phyloP scores from a whole-genome alignment of 2,888 invertebrate genomes.

The Ophion obscuratus region DNA sequence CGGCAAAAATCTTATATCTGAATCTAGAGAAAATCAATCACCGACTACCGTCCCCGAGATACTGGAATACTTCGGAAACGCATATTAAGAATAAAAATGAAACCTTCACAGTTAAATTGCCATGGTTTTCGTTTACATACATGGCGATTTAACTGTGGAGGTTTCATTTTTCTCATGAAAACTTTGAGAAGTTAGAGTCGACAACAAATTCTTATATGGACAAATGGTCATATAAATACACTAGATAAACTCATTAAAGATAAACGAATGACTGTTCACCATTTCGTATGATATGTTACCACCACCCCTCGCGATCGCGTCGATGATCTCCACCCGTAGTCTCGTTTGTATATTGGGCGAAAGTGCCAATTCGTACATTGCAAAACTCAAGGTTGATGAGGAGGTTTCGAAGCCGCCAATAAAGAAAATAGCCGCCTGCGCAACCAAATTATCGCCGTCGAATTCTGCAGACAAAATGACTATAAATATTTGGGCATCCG shows the following conservation, averaged over 20 bases:
- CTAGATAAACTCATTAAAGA: not conserved
- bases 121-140: not conserved
- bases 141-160: not conserved
- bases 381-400: not conserved
- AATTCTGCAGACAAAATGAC: not conserved
- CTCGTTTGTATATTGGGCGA: not conserved
- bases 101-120: not conserved
- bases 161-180: too few species aligned
- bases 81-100: not conserved
- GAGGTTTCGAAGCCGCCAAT: not conserved
- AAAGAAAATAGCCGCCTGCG: not conserved
- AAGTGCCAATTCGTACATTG: not conserved
- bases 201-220: not conserved
- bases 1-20: too few species aligned
- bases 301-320: not conserved
- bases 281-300: not conserved
- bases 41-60: not conserved
- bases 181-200: too few species aligned
- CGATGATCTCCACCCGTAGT: not conserved
- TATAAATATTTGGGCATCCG: not conserved
- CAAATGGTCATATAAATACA: not conserved
- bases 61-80: not conserved
- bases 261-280: not conserved
- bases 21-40: too few species aligned
- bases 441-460: not conserved